Base-by-base conservation (phyloP, 2,888 invertebrate genomes). In the Asteroscopus sphinx region DNA sequence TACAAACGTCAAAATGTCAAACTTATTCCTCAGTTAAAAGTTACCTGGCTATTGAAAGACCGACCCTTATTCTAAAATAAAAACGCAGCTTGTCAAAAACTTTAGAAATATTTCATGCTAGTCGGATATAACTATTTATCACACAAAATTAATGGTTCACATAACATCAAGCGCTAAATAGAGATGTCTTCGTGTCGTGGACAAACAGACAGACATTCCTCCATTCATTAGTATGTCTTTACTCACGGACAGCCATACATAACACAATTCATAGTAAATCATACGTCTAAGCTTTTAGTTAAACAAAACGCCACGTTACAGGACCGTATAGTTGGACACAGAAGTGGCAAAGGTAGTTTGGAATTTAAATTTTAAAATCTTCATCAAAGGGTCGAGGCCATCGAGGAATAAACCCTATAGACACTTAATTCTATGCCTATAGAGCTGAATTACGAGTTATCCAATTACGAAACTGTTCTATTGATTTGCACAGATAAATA, bases 231-330 rank as follows among this genome's bases (percentile, higher is more conserved):
- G 55, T 32, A 62, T 26, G 45, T 46, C 42, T 40, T n/a, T n/a
- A 46, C 46, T 42, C 39, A 47, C 13, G 13, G 46, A 35, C 48
- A 42, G 11, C 42, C 33, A 46, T 13, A 28, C 48, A 46, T 21
- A 36, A 49, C 25, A 40, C 40, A 57, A 58, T 66, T 60, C 63
- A 62, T 53, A 46, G 49, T 65, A 69, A 62, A 63, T 65, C 70
- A 61, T 67, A 33, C 33, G 65, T 51, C 37, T 30, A 33, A 70
- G 56, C 52, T 70, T 67, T 66, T 36, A 41, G 59, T 68, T 55
- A 45, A 58, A 70, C 63, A 58, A 15, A 58, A 15, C 39, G 25
- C 15, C 35, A 25, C 36, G 69, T 69, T 48, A 32, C 32, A 33
- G 37, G 3, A 15, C 35, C 30, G 46, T 58, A 45, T 16, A 41